Percentiles rank a stretch among this genome's conserved stretches.
Evolutionary conservation across 2,888 invertebrate species (phyloP).

Genomic region (Heliconius charithonia): DNA sequence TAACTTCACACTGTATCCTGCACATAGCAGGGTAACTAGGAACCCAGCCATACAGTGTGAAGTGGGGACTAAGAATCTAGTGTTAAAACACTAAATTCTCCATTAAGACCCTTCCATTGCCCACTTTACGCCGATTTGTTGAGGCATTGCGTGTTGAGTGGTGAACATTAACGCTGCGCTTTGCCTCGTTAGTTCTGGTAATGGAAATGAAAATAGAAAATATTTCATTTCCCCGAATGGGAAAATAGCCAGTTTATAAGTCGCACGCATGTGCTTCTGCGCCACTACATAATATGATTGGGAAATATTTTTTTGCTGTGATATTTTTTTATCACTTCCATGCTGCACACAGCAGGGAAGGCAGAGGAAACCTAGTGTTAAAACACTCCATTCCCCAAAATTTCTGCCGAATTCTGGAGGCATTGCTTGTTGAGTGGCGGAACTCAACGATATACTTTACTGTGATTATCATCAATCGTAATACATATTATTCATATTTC

Average conservation of each 20-base stretch:
- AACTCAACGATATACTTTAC: too few relatives aligned
- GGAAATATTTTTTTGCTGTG: too few relatives aligned
- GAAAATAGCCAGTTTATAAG: not conserved
- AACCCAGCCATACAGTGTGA: too few relatives aligned
- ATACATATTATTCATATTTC: too few relatives aligned
- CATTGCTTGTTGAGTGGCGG: too few relatives aligned
- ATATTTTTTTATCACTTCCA: too few relatives aligned
- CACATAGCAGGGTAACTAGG: not conserved
- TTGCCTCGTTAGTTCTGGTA: too few relatives aligned
- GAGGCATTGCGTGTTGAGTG: not conserved
- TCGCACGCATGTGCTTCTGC: not conserved
- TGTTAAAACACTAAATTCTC: not conserved
- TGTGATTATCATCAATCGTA: too few relatives aligned
- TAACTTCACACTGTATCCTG: not conserved
- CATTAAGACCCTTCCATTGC: not conserved
- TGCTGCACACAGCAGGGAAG: too few relatives aligned
- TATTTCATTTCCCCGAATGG: not conserved
- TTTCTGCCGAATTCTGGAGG: too few relatives aligned
- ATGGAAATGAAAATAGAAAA: not conserved
- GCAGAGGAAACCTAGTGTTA: too few relatives aligned
- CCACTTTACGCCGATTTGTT: not conserved
- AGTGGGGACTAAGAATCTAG: not conserved
- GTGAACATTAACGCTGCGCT: not conserved
- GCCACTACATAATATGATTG: not conserved
- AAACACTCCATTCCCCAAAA: too few relatives aligned